phyloP scores from a whole-genome alignment of 2,113 vertebrate genomes.

The Chamaea fasciata region DNA sequence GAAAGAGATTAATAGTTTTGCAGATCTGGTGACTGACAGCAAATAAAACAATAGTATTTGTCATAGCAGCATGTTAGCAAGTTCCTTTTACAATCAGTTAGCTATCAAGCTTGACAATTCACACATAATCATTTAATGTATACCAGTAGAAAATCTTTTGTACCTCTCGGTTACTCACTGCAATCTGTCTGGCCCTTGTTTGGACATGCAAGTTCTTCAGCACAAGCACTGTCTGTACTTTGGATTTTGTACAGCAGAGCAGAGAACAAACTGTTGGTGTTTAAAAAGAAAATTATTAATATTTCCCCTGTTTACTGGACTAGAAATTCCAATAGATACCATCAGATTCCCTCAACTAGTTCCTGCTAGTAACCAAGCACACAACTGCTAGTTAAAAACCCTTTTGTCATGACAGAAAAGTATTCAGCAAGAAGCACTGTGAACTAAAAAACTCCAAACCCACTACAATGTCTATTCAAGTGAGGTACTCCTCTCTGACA shows the following conservation, averaged over 20 bases:
- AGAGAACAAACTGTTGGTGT: neutral
- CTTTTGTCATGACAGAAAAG: neutral
- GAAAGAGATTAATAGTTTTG: neutral
- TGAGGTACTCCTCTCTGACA: neutral
- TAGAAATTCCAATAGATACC: constrained; percentile 6
- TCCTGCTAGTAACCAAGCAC: neutral
- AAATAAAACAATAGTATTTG: constrained; percentile 7
- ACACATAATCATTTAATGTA: neutral
- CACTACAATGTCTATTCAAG: neutral
- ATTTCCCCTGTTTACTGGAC: neutral
- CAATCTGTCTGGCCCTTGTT: neutral
- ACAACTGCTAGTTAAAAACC: neutral
- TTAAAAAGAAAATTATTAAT: constrained; percentile 27
- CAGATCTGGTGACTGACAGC: neutral
- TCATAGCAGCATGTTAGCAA: neutral
- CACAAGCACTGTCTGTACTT: constrained; percentile 30
- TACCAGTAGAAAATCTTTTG: neutral
- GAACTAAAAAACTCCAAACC: neutral
- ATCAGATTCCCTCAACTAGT: neutral
- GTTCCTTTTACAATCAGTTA: neutral
- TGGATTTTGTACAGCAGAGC: neutral
- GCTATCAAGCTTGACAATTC: neutral
- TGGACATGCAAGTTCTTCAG: neutral
- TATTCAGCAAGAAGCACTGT: neutral
- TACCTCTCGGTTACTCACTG: neutral